phyloP scores from a whole-genome alignment of 2,888 invertebrate genomes.

The Hermodice carunculata region DNA sequence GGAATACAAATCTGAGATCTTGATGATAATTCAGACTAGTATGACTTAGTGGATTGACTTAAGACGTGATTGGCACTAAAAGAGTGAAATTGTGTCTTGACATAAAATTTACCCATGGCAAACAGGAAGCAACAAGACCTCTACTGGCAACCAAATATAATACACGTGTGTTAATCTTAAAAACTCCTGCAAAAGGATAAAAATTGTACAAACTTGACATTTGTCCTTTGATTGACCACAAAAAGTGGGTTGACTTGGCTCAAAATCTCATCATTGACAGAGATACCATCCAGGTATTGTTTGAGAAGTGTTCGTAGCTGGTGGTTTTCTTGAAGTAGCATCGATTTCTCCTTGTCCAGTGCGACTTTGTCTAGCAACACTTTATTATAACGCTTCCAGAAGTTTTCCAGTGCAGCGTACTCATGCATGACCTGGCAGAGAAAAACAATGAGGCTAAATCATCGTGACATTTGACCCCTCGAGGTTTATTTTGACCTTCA shows the following conservation, averaged over 20 bases:
- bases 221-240: constrained; percentile 68
- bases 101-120: too few species aligned
- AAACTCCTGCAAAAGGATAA: too few species aligned
- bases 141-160: too few species aligned
- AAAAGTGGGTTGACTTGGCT: constrained; percentile 69
- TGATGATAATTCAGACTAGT: too few species aligned
- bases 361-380: constrained; percentile 73
- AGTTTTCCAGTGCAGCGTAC: constrained; percentile 75
- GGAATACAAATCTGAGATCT: too few species aligned
- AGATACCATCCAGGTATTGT: constrained; percentile 70
- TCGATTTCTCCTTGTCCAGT: constrained; percentile 69
- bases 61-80: too few species aligned
- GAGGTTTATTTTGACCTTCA: too few species aligned
- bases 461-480: background rate
- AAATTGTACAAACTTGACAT: constrained; percentile 67
- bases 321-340: constrained; percentile 75
- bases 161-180: too few species aligned
- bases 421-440: constrained; percentile 64
- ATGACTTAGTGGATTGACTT: too few species aligned
- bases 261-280: constrained; percentile 69
- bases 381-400: constrained; percentile 77
- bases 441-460: background rate
- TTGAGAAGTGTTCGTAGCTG: constrained; percentile 68
- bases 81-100: too few species aligned
- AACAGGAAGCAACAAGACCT: too few species aligned